Base-by-base conservation (phyloP, 2,797 vertebrate species). In the Vultur gryphus region DNA sequence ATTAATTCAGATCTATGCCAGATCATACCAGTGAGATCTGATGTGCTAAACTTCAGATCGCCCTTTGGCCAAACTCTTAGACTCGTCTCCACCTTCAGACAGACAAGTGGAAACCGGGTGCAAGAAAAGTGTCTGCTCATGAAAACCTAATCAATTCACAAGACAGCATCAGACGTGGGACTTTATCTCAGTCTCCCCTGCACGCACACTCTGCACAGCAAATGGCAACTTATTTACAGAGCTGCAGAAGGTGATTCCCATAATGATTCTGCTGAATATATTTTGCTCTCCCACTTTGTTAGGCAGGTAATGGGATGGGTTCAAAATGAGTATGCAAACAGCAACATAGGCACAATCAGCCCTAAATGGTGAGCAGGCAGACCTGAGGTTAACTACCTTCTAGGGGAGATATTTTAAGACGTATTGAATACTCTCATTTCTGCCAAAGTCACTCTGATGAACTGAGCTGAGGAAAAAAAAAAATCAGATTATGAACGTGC, bases 341-440 rank as follows among this genome's bases (percentile, higher is more conserved):
- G 91, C n/a, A 93, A 44, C 20, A 33, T 2, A 2, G 2, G 54
- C 46, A 43, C 57, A 77, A 73, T 43, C 66, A 61, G 43, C 62
- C 69, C 33, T 35, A 46, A 65, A n/a, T 0, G 0, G 70, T 58
- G 18, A 86, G 16, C 48, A 58, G 55, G 29, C 15, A 51, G 72
- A 48, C 72, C 59, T 43, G 57, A 96, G 84, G 85, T 71, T 81
- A 94, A 93, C 64, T 95, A 3, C 55, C 52, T 97, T 93, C 73
- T 61, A 85, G 41, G 79, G 72, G 76, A 96, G 62, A 33, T 77
- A 73, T 87, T 97, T 95, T 43, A 86, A 78, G 59, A 77, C 2
- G 4, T 83, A 81, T 48, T 70, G 72, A 94, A 90, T 84, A 67
- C 55, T 88, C 66, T 81, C 11, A 84, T 82, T 94, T 91, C 90